Conservation (phyloP, 2,888 invertebrate species). For the Herminia tarsipennalis region DNA sequence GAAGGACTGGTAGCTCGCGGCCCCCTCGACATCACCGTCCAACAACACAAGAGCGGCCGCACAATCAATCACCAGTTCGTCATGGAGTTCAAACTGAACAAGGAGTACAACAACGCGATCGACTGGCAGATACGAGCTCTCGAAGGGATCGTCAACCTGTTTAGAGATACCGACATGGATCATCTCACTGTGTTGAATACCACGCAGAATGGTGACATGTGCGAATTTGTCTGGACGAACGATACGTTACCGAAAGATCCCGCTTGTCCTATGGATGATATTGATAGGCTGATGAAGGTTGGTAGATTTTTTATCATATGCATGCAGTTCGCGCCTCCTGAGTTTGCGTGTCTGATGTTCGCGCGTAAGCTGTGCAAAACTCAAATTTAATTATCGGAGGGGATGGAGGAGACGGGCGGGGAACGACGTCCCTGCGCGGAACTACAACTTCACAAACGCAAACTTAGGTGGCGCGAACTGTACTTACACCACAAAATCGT, state of each 20-base stretch:
- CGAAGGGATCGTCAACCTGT: conserved; percentile 84
- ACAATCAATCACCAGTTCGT: conserved; percentile 94
- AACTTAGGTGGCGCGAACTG: no score
- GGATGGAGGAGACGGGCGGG: no score
- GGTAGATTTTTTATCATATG: conserved; percentile 37
- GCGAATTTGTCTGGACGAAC: conserved; percentile 93
- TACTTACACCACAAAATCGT: no score
- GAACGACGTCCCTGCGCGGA: no score
- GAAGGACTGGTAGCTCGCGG: conserved; percentile 90
- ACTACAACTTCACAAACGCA: no score
- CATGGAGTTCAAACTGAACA: conserved; percentile 85
- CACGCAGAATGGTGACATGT: conserved; percentile 86
- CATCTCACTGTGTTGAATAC: conserved; percentile 90
- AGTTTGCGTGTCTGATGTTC: no score
- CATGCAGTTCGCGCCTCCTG: no score
- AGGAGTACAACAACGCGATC: conserved; percentile 86
- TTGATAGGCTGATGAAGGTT: conserved; percentile 89
- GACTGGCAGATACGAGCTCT: conserved; percentile 92
- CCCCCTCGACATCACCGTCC: conserved; percentile 91
- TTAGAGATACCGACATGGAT: conserved; percentile 86
- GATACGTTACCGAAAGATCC: conserved; percentile 91
- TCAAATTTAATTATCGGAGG: no score
- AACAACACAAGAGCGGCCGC: conserved; percentile 92
- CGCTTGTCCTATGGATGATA: conserved; percentile 91
- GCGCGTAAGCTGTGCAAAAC: no score